Base-by-base conservation (phyloP, 92 coral and sea anemone genomes). In the Paramuricea clavata region DNA sequence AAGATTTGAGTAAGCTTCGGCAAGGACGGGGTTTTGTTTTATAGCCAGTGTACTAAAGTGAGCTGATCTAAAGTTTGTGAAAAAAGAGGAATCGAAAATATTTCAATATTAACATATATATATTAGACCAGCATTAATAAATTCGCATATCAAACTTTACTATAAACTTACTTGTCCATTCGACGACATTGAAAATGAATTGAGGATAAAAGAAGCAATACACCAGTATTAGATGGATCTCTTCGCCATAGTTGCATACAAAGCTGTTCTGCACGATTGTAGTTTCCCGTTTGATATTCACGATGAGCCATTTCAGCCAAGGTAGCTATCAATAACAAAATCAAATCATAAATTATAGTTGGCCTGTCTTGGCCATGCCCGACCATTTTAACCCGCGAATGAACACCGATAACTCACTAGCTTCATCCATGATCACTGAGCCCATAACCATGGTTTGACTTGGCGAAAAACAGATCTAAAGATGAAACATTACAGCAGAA, bases 281-380 rank as follows among this genome's bases (percentile, higher is more conserved):
- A 97, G 81, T 94, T 97, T 59, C 99, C 99, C 64, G 99, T 92
- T 83, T 97, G 99, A 85, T 97, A 97, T 89, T 97, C 99, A 19
- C 99, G 99, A 84, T 97, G 99, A 42, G 99, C 99, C 81, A 97
- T 86, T 86, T 97, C 99, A 83, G 98, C 99, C 87, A 97, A 95
- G 88, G 98, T 94, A 91, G 98, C 99, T 97, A 88, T 21, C 33
- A 78, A 54, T 32, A 57, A 78, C 60, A 78, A 78, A 64, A 89
- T 62, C 35, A 59, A 83, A 68, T 34, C 65, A 88, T 26, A 21
- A 75, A 83, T 60, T 35, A 67, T 39, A 39, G n/a, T n/a, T n/a
- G n/a, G n/a, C n/a, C n/a, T n/a, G n/a, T n/a, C 26, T 54, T 54
- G 62, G 23, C 62, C 34, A 60, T 52, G 61, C 15, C 74, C 69